Base-by-base conservation (phyloP, 53 echinoderm and acorn worm genomes). In the Echinometra lucunter region DNA sequence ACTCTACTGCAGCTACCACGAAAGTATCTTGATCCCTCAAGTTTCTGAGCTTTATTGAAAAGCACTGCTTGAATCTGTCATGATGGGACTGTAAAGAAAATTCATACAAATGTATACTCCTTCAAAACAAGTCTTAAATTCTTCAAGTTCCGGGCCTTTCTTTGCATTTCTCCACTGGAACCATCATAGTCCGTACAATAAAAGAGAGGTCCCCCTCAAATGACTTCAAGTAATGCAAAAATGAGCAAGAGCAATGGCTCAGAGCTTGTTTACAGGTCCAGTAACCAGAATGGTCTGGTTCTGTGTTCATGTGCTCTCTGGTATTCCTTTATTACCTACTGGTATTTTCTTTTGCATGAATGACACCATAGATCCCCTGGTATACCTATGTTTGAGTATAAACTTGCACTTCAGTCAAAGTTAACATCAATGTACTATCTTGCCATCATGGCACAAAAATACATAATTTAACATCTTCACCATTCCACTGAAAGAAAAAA, bases 51-150 rank as follows among this genome's bases (percentile, higher is more conserved):
- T 78, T 92, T 78, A 28, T 53, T 92, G 4, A 19, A 37, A 55
- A 74, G 70, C 49, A 92, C 57, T 57, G 80, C 92, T 57, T 35
- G 92, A 92, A 92, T 25, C 92, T 80, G 78, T 92, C 92, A 92
- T 92, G 58, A 57, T 78, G 74, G 92, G 92, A 60, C 57, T 32
- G 49, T 75, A 17, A 91, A 91, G 12, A 2, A 91, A 66, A 67
- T n/a, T n/a, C n/a, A n/a, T n/a, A 67, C 89, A 89, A 74, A 13
- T 13, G 27, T 27, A 85, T 5, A 85, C 2, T 49, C 40, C 85
- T 85, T 17, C 17, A 45, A n/a, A 30, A 25, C 18, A 42, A 49
- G 15, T 45, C 23, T 37, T 7, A n/a, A n/a, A n/a, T 49, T 85
- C 85, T 85, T 85, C 85, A 49, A 85, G 85, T 85, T 85, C 85